Evolutionary conservation across 1,140 invertebrate genomes (phyloP).

Genomic region (Steinernema khuongi): DNA sequence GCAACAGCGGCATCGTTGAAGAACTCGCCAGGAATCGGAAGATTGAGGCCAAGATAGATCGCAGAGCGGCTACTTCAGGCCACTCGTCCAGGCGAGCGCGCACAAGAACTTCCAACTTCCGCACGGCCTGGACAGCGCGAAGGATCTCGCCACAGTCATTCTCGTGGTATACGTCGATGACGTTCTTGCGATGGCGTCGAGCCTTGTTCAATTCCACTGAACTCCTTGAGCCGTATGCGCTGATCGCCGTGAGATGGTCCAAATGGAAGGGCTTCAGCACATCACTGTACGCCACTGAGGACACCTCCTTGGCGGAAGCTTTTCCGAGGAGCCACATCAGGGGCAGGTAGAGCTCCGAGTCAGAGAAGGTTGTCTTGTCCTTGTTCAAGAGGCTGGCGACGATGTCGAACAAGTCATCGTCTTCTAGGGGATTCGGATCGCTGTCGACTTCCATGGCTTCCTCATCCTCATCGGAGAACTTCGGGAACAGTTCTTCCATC

Average conservation of each 20-base stretch:
- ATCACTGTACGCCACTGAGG: neutral
- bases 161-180: conserved; percentile 77
- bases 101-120: conserved; percentile 65
- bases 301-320: neutral
- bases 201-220: neutral
- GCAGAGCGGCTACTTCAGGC: conserved; percentile 81
- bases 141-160: conserved; percentile 73
- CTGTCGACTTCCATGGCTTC: neutral
- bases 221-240: neutral
- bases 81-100: conserved; percentile 72
- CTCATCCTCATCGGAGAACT: conserved; percentile 25
- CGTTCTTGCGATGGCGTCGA: neutral
- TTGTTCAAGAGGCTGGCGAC: neutral
- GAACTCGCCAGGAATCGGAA: conserved; percentile 65
- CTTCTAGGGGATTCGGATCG: neutral
- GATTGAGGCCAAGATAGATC: conserved; percentile 65
- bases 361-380: neutral
- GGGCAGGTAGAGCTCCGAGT: conserved; percentile 11
- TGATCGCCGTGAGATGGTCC: neutral
- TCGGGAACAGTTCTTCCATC: conserved; percentile 32
- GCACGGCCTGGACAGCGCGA: conserved; percentile 69
- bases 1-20: conserved; percentile 74
- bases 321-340: conserved; percentile 15
- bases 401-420: conserved; percentile 17
- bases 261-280: neutral